Base-by-base conservation (phyloP, 2,113 vertebrate genomes). In the Syngnathus typhle region DNA sequence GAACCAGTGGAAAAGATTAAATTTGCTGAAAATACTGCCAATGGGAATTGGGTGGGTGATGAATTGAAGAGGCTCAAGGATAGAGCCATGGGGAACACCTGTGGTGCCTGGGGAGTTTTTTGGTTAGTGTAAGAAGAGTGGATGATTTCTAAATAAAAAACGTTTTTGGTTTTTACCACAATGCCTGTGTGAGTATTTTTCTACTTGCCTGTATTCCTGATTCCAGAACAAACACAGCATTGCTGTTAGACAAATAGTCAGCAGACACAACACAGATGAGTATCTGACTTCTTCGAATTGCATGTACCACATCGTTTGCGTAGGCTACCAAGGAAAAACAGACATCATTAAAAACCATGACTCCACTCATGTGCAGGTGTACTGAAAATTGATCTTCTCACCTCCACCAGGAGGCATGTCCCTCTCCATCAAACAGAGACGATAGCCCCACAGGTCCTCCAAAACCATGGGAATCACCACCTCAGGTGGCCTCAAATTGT, bases 381-480 rank as follows among this genome's bases (percentile, higher is more conserved):
- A 67, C 18, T 43, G 18, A 43, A 13, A 52, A 3, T 0, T 32
- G 27, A 60, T 44, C 19, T 13, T 37, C 76, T 90, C 73, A 98
- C 95, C 94, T 92, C 93, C 94, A 77, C 95, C 95, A 0, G 95
- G 95, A 55, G 91, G 84, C 60, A 94, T 62, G 54, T 98, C 95
- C 82, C 95, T 91, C 78, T 97, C 95, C 55, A 92, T 76, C 73
- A 98, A 88, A 74, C 92, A 95, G 58, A 98, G 78, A 5, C 87
- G 92, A 69, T 95, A 95, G 23, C 93, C 93, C 27, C 93, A 93
- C 82, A 79, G 87, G 27, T 91, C 90, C 88, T 97, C 95, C 64
- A 98, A 68, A 18, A 93, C 75, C 3, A 85, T 84, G 43, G 91
- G 90, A 27, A 98, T 82, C 9, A 74, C 47, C 49, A 68, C 64